Evolutionary conservation across 2,797 vertebrate species (phyloP).

Genomic region (Hydrolagus colliei): DNA sequence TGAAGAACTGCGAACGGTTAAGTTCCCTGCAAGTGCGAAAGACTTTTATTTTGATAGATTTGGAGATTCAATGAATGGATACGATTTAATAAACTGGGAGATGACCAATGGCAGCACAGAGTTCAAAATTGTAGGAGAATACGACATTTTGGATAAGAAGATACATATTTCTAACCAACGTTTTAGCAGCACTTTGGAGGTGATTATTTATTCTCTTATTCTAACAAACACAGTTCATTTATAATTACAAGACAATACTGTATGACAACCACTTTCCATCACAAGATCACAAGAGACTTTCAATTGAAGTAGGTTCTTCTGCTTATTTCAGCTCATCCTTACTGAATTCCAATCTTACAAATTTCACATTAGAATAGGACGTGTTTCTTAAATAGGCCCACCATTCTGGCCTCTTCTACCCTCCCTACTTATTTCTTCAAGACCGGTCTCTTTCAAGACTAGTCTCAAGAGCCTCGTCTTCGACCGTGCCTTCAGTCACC

Average conservation of each 20-base stretch:
- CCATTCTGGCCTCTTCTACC: too few relatives aligned
- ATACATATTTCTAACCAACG: neutral
- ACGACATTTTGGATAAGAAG: neutral
- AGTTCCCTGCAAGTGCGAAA: neutral
- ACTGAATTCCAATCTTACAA: too few relatives aligned
- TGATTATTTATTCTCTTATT: neutral
- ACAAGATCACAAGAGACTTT: too few relatives aligned
- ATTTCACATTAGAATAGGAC: too few relatives aligned
- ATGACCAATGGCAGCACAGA: neutral
- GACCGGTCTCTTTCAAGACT: too few relatives aligned
- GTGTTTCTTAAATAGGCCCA: too few relatives aligned
- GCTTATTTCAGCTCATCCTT: too few relatives aligned
- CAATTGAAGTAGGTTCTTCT: too few relatives aligned
- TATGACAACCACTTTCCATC: too few relatives aligned
- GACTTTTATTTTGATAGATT: neutral
- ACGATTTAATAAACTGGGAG: constrained; percentile 32
- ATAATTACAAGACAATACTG: neutral
- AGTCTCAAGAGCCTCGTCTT: too few relatives aligned
- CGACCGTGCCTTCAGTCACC: too few relatives aligned
- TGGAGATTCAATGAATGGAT: constrained; percentile 29
- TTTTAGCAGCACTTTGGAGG: neutral
- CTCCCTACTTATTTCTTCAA: too few relatives aligned
- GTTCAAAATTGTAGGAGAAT: constrained; percentile 23
- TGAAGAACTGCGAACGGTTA: neutral
- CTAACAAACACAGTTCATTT: neutral